Evolutionary conservation across 2,113 vertebrate genomes (phyloP).

Genomic region (Anser brachyrhynchus): DNA sequence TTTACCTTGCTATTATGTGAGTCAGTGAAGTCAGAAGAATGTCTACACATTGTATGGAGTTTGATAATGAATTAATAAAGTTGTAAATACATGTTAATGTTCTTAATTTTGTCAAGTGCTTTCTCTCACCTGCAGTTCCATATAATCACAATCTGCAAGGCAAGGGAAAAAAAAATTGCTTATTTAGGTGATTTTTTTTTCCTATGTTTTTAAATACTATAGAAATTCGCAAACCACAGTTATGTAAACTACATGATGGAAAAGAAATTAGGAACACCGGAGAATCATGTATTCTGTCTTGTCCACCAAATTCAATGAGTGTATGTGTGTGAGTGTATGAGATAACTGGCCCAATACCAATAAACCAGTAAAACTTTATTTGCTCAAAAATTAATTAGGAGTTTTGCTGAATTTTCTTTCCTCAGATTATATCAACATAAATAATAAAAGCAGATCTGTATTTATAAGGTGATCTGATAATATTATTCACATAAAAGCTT

Average conservation of each 20-base stretch:
- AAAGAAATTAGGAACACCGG: neutral
- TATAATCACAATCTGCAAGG: neutral
- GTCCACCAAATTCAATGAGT: neutral
- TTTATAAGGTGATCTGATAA: neutral
- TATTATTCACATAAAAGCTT: neutral
- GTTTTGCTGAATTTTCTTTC: neutral
- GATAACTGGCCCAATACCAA: neutral
- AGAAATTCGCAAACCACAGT: neutral
- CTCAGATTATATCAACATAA: neutral
- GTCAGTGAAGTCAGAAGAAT: neutral
- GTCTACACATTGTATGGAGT: neutral
- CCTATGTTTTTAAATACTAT: neutral
- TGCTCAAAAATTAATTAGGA: rapidly evolving
- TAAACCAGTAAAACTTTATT: neutral
- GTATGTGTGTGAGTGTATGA: rapidly evolving
- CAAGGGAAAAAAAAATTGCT: neutral
- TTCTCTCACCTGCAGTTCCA: neutral
- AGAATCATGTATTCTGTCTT: neutral
- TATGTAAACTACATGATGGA: neutral
- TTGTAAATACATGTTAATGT: neutral
- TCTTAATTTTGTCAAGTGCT: neutral
- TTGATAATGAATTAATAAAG: neutral
- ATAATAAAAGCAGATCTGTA: neutral
- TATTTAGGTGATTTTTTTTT: neutral
- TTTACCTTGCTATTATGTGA: neutral